phyloP scores from a whole-genome alignment of 2,113 vertebrate genomes.

The Sitta europaea region DNA sequence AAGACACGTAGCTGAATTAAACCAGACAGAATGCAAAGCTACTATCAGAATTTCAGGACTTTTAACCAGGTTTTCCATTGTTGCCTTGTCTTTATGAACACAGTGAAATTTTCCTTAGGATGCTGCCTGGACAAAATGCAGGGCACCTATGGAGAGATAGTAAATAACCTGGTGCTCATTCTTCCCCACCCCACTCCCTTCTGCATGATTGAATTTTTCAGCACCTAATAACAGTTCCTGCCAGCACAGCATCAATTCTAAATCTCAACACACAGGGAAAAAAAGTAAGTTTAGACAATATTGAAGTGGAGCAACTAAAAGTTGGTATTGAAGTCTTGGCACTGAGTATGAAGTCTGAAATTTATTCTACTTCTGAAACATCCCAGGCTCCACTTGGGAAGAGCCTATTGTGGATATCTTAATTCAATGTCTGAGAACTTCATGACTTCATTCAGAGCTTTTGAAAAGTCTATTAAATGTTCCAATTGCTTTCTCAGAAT shows the following conservation, averaged over 20 bases:
- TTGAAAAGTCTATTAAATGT: conserved; percentile 39
- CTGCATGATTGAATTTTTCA: conserved; percentile 48
- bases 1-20: background rate
- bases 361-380: background rate
- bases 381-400: background rate
- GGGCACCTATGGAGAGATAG: background rate
- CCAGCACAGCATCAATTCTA: conserved; percentile 30
- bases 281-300: conserved; percentile 34
- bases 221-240: conserved; percentile 37
- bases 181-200: background rate
- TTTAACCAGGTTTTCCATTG: background rate
- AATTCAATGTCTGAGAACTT: conserved; percentile 17
- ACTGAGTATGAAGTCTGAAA: background rate
- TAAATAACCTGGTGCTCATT: conserved; percentile 8
- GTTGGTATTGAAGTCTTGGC: conserved; percentile 31
- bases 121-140: conserved; percentile 7
- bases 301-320: conserved; percentile 26
- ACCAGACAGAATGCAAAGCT: background rate
- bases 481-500: conserved; percentile 27
- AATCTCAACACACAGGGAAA: background rate
- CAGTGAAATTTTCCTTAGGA: background rate
- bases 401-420: background rate
- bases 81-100: background rate
- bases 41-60: background rate
- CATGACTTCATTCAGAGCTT: background rate